phyloP scores from a whole-genome alignment of 2,113 vertebrate genomes.

The Chitala chitala region DNA sequence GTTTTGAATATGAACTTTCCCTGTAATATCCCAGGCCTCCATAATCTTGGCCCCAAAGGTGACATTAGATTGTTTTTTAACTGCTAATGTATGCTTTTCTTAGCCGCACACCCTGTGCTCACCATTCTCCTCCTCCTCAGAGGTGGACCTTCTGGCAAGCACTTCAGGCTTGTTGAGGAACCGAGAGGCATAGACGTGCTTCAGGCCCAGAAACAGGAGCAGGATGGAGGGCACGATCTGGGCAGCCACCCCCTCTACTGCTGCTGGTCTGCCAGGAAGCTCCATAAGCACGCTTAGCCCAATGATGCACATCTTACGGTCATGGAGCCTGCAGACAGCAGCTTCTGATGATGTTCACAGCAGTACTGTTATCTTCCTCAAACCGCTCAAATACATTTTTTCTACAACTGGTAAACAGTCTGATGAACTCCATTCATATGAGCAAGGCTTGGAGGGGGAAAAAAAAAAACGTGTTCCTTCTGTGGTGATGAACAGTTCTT shows the following conservation, averaged over 20 bases:
- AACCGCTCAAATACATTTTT: too few relatives aligned
- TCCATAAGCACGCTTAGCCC: slow-evolving; percentile 90
- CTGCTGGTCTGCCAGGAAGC: slow-evolving; percentile 76
- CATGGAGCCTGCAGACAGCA: slow-evolving; percentile 72
- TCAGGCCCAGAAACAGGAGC: slow-evolving; percentile 90
- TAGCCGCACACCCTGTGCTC: slow-evolving; percentile 30
- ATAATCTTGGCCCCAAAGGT: background rate
- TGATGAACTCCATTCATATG: too few relatives aligned
- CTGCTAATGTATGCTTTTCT: background rate
- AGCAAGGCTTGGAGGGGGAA: too few relatives aligned
- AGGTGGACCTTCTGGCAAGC: slow-evolving; percentile 57
- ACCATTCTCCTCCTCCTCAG: slow-evolving; percentile 86
- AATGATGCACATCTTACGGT: slow-evolving; percentile 96
- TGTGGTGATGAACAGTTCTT: too few relatives aligned
- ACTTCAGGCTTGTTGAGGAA: slow-evolving; percentile 72
- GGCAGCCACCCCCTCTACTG: slow-evolving; percentile 71
- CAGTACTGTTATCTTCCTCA: too few relatives aligned
- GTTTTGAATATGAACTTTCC: background rate
- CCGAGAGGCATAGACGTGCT: slow-evolving; percentile 81
- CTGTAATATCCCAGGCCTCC: background rate
- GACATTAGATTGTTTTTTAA: too few relatives aligned
- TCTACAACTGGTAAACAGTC: too few relatives aligned
- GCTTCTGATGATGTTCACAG: too few relatives aligned
- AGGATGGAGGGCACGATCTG: slow-evolving; percentile 91
- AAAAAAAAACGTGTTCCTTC: too few relatives aligned